Conservation (phyloP, 1,140 invertebrate genomes). For the Apis laboriosa region DNA sequence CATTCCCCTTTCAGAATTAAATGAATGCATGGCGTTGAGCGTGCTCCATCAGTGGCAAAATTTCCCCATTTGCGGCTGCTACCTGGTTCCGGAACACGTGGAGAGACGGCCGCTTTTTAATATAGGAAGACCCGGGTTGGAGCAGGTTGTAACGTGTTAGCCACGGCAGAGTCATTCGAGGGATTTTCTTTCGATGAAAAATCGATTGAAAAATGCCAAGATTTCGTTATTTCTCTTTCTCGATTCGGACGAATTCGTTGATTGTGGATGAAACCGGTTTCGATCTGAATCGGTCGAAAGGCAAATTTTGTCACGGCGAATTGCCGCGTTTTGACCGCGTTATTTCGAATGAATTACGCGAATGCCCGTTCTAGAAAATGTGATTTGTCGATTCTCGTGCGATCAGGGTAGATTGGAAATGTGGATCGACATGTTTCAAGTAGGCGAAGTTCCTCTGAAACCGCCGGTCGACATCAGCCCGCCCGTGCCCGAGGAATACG, state of each 20-base stretch:
- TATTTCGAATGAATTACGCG: background rate
- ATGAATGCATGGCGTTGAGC: conserved; percentile 86
- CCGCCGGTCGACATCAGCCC: conserved; percentile 89
- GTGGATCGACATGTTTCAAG: conserved; percentile 94
- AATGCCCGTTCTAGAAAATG: background rate
- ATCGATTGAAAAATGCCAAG: no score
- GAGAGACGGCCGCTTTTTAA: conserved; percentile 92
- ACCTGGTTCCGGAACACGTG: conserved; percentile 93
- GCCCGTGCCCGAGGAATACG: conserved; percentile 87
- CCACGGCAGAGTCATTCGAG: background rate
- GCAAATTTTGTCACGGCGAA: background rate
- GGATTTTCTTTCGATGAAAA: no score
- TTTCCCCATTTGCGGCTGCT: conserved; percentile 88
- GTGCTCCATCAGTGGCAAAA: conserved; percentile 87
- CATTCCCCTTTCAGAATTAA: conserved; percentile 72
- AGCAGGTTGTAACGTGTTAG: conserved; percentile 84
- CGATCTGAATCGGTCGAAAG: no score
- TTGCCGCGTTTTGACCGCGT: background rate
- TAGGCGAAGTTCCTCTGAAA: conserved; percentile 83
- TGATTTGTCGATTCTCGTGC: background rate
- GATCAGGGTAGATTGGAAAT: conserved; percentile 91
- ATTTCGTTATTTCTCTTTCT: no score
- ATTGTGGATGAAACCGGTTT: no score
- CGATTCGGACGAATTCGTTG: no score
- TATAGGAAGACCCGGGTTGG: conserved; percentile 88